Conservation (phyloP, 53 echinoderm and acorn worm species). For the Crossaster papposus region DNA sequence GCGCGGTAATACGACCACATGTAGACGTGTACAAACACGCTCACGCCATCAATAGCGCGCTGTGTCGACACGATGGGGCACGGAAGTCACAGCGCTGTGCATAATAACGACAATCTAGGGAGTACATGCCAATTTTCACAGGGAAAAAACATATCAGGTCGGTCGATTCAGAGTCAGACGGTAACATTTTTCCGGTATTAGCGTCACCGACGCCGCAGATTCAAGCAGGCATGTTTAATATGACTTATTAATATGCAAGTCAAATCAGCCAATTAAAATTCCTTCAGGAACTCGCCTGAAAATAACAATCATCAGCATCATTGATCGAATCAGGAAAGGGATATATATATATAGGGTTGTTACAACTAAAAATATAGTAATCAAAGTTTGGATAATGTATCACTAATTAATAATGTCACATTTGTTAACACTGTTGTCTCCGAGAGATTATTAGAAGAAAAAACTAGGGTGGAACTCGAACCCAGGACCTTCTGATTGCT, state of each 20-base stretch:
- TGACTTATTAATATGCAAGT: too few relatives aligned
- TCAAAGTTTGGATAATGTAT: too few relatives aligned
- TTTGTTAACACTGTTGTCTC: too few relatives aligned
- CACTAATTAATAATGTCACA: too few relatives aligned
- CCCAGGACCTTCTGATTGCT: too few relatives aligned
- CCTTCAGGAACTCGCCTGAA: not conserved
- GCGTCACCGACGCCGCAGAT: too few relatives aligned
- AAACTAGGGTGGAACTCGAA: too few relatives aligned
- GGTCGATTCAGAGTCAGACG: not conserved
- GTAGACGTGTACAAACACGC: slow-evolving; percentile 35
- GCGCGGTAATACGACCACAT: slow-evolving; percentile 20
- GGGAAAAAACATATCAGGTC: not conserved
- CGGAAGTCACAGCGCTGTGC: not conserved
- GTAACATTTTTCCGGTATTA: not conserved
- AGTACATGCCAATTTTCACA: not conserved
- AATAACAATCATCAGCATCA: not conserved
- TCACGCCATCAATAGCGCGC: slow-evolving; percentile 45
- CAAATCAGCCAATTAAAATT: not conserved
- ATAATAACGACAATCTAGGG: not conserved
- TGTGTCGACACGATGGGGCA: not conserved
- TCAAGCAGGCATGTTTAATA: too few relatives aligned
- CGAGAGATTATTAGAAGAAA: too few relatives aligned
- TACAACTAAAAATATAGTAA: too few relatives aligned
- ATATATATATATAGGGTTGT: not conserved
- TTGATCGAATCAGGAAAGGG: not conserved